These are phyloP conservation scores for Mastacembelus armatus DNA, from an alignment of 2,797 vertebrate genomes.

Conservation along the genomic window DNA sequence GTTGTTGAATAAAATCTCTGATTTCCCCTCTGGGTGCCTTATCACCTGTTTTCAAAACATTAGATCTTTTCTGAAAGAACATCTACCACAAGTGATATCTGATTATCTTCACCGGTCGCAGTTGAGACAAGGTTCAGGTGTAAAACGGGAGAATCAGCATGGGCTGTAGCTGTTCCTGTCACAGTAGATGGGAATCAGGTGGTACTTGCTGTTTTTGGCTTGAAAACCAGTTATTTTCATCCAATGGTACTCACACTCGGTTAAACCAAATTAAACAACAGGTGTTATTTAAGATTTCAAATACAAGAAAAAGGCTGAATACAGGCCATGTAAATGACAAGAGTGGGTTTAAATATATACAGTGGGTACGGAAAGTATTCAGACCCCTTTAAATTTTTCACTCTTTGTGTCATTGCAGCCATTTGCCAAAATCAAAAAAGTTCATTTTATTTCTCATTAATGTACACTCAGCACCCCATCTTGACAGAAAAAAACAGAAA, in stretches of 20 bases:
- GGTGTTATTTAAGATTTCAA: not conserved
- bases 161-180: not conserved
- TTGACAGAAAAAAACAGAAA: too few relatives aligned
- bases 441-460: too few relatives aligned
- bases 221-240: not conserved
- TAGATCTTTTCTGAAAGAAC: conserved; percentile 6
- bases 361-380: too few relatives aligned
- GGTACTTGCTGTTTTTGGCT: not conserved
- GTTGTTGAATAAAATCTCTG: not conserved
- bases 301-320: not conserved
- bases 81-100: not conserved
- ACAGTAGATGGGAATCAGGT: not conserved
- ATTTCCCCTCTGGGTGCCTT: conserved; percentile 3
- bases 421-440: too few relatives aligned
- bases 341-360: too few relatives aligned
- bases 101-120: not conserved
- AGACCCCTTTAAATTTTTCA: too few relatives aligned
- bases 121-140: not conserved
- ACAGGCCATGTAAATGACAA: not conserved
- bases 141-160: not conserved
- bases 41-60: conserved; percentile 8
- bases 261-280: not conserved
- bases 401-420: too few relatives aligned
- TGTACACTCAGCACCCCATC: too few relatives aligned
- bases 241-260: not conserved